Conservation (phyloP, 2,113 vertebrate species). For the Elephantulus edwardii region DNA sequence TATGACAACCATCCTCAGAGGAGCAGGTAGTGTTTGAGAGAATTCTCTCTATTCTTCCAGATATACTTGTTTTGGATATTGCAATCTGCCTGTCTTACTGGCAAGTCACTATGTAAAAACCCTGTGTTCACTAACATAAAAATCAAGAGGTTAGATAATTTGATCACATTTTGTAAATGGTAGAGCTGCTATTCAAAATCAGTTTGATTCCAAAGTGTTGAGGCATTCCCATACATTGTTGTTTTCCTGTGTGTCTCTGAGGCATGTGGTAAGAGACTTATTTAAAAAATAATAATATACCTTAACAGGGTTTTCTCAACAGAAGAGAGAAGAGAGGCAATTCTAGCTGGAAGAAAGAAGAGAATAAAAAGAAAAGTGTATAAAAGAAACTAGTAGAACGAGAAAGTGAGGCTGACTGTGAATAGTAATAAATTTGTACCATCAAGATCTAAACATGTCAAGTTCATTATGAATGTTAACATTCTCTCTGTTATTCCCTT, state of each 20-base stretch:
- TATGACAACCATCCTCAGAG: too few relatives aligned
- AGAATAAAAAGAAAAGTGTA: not conserved
- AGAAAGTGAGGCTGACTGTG: not conserved
- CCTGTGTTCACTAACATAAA: too few relatives aligned
- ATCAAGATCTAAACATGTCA: not conserved
- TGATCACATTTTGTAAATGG: not conserved
- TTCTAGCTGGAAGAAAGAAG: not conserved
- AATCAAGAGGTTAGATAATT: not conserved
- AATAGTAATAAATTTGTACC: constrained; percentile 19
- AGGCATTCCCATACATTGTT: not conserved
- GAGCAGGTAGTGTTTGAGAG: too few relatives aligned
- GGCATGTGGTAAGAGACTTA: not conserved
- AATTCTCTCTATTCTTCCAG: too few relatives aligned
- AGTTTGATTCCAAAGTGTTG: constrained; percentile 18
- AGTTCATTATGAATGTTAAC: not conserved
- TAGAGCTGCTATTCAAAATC: not conserved
- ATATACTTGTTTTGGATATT: too few relatives aligned
- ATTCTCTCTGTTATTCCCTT: not conserved
- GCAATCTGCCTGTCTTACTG: too few relatives aligned
- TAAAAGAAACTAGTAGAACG: not conserved
- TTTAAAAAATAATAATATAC: not conserved
- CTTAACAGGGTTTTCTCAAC: not conserved
- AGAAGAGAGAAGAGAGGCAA: not conserved
- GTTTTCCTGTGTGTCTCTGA: not conserved
- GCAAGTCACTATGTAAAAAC: too few relatives aligned